Evolutionary conservation across 2,113 vertebrate genomes (phyloP).

Genomic region (Eidolon helvum): DNA sequence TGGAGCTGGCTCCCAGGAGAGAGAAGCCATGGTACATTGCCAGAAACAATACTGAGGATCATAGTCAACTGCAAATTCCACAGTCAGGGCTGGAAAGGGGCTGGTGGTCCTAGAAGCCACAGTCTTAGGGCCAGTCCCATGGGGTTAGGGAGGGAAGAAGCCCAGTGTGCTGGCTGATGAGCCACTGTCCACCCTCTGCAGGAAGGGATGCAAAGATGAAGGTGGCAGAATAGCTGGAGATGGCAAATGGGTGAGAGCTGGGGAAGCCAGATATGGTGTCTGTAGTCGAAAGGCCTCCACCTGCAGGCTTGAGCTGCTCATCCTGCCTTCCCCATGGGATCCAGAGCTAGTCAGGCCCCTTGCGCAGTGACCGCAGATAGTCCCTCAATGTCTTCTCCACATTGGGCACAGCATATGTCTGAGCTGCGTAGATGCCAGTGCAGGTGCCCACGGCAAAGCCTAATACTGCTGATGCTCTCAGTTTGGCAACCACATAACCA

Average conservation of each 20-base stretch:
- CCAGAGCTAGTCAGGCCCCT: conserved; percentile 87
- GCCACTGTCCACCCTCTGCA: conserved; percentile 12
- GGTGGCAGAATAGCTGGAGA: not conserved
- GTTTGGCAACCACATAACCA: conserved; percentile 93
- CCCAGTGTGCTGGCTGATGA: conserved; percentile 5
- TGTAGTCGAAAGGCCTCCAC: not conserved
- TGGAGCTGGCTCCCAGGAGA: not conserved
- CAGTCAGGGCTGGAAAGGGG: not conserved
- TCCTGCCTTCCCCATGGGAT: not conserved
- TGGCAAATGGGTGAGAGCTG: not conserved
- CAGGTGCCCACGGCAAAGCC: conserved; percentile 91
- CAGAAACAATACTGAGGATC: conserved; percentile 43
- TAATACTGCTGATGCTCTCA: conserved; percentile 93
- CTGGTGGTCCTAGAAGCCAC: not conserved
- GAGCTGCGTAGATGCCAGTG: conserved; percentile 94
- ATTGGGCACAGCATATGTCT: conserved; percentile 91
- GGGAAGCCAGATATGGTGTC: not conserved
- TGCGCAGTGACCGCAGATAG: conserved; percentile 86
- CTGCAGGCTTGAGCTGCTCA: conserved; percentile 48
- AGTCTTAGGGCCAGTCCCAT: conserved; percentile 27
- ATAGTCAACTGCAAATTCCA: not conserved
- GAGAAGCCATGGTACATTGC: not conserved
- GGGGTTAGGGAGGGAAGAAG: not conserved
- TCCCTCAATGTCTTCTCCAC: conserved; percentile 92
- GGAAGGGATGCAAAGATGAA: not conserved